Percentiles rank a stretch among this genome's conserved stretches.
Evolutionary conservation across 2,113 vertebrate species (phyloP).

Genomic region (Silurus meridionalis): DNA sequence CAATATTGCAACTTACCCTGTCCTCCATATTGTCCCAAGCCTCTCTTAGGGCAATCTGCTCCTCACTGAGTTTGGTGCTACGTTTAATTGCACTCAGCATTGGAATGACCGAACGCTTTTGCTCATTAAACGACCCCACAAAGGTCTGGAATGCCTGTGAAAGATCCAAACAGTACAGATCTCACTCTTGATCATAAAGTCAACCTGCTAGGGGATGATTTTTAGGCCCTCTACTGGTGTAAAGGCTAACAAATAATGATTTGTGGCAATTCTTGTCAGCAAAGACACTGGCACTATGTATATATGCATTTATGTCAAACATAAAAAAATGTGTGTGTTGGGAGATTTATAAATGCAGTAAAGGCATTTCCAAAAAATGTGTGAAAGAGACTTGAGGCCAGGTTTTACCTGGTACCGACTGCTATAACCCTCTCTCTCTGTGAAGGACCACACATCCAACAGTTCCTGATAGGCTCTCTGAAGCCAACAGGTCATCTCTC

Average conservation of each 20-base stretch:
- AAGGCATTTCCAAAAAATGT: background rate
- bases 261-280: background rate
- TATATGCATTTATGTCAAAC: background rate
- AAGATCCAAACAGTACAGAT: background rate
- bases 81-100: constrained; percentile 63
- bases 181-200: background rate
- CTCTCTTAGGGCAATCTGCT: constrained; percentile 63
- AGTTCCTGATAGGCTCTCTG: constrained; percentile 69
- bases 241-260: no score
- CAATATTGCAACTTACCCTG: constrained; percentile 67
- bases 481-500: constrained; percentile 74
- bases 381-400: background rate
- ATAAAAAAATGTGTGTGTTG: background rate
- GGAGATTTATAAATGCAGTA: background rate
- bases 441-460: constrained; percentile 60
- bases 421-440: constrained; percentile 65
- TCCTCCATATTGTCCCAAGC: constrained; percentile 68
- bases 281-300: background rate
- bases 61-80: constrained; percentile 55
- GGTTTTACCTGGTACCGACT: constrained; percentile 74
- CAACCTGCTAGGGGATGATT: background rate
- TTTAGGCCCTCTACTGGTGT: background rate
- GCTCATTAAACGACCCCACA: constrained; percentile 70
- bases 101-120: constrained; percentile 65
- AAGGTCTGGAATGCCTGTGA: constrained; percentile 76